A percentile compares a stretch with the other conserved stretches of the same genome.
phyloP scores from a whole-genome alignment of 2,113 vertebrate genomes.

The Tragelaphus strepsiceros region DNA sequence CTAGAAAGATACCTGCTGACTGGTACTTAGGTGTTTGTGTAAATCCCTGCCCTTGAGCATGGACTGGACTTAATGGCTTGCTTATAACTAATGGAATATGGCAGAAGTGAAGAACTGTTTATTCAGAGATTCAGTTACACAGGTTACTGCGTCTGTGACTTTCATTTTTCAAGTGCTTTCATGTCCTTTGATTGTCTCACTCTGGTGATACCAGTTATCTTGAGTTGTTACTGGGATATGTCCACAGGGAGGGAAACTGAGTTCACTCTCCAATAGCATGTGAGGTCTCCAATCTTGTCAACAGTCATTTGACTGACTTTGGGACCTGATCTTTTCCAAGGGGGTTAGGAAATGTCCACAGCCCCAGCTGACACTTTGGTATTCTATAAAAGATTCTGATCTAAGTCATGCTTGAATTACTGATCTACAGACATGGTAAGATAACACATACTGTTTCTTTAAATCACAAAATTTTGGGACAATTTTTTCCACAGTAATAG shows the following conservation, averaged over 20 bases:
- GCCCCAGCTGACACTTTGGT: not conserved
- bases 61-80: not conserved
- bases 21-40: not conserved
- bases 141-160: not conserved
- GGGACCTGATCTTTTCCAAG: not conserved
- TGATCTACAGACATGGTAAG: not conserved
- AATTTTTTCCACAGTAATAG: not conserved
- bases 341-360: not conserved
- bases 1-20: not conserved
- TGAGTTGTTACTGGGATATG: not conserved
- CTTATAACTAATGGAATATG: not conserved
- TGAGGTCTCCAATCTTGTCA: not conserved
- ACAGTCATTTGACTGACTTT: not conserved
- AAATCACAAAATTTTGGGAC: not conserved
- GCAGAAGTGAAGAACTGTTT: not conserved
- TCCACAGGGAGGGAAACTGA: not conserved
- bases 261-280: not conserved
- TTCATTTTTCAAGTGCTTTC: not conserved
- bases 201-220: not conserved
- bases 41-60: not conserved
- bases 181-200: not conserved
- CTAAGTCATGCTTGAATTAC: not conserved
- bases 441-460: not conserved
- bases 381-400: not conserved
- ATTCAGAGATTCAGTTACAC: not conserved